These are phyloP conservation scores for Drosophila biarmipes DNA, from an alignment of 1,140 invertebrate genomes.

Conservation along the genomic window DNA sequence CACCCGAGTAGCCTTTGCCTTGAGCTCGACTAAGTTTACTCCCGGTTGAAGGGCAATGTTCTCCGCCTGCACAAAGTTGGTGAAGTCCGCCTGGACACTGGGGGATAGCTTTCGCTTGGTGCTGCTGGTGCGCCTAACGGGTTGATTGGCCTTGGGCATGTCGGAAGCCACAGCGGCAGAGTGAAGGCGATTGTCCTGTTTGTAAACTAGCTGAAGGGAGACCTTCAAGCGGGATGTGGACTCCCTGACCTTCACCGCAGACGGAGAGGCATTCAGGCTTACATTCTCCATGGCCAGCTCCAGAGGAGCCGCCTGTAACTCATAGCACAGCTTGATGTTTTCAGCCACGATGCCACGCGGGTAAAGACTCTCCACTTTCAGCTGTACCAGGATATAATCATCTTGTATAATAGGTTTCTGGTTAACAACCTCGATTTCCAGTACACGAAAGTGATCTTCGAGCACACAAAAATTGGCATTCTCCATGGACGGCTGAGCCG, in stretches of 20 bases:
- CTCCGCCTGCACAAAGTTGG: conserved; percentile 86
- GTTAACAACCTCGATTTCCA: conserved; percentile 68
- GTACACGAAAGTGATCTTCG: conserved; percentile 82
- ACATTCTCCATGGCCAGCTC: conserved; percentile 51
- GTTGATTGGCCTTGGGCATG: conserved; percentile 85
- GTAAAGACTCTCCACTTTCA: conserved; percentile 87
- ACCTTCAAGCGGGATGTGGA: conserved; percentile 54
- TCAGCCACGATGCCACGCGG: conserved; percentile 86
- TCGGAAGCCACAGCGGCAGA: conserved; percentile 88
- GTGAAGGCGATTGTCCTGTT: conserved; percentile 91
- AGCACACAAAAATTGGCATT: conserved; percentile 79
- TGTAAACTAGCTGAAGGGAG: conserved; percentile 89
- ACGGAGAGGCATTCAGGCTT: conserved; percentile 1
- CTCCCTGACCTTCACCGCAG: conserved; percentile 41
- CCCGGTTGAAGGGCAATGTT: conserved; percentile 88
- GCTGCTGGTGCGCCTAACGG: conserved; percentile 77
- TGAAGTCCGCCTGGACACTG: conserved; percentile 88
- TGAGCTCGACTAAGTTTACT: conserved; percentile 88
- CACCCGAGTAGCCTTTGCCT: conserved; percentile 86
- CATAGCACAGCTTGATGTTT: conserved; percentile 85
- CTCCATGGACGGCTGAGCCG: conserved; percentile 81
- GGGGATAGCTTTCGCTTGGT: conserved; percentile 85
- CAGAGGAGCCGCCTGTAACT: conserved; percentile 76
- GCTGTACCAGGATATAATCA: conserved; percentile 86
- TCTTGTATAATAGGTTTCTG: conserved; percentile 85